A percentile compares a stretch with the other conserved stretches of the same genome.
Evolutionary conservation across 30 jellyfish, hydroid and myxozoan species (phyloP).

Genomic region (Morbakka virulenta): DNA sequence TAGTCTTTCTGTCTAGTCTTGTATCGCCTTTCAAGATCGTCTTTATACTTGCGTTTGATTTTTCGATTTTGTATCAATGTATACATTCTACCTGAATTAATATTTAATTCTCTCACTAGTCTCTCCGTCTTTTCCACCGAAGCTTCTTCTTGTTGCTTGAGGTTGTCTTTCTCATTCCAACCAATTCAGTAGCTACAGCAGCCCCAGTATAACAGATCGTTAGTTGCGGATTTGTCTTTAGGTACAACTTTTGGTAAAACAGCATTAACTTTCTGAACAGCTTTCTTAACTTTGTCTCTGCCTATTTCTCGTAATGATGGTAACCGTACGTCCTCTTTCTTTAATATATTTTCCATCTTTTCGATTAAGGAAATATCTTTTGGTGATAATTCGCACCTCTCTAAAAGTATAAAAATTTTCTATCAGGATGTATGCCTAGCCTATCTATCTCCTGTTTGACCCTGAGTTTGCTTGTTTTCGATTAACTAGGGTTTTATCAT

Average conservation of each 20-base stretch:
- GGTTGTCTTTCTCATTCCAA: constrained; percentile 4
- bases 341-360: too few relatives aligned
- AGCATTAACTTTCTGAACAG: constrained; percentile 15
- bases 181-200: constrained; percentile 14
- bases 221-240: constrained; percentile 12
- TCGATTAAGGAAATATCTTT: too few relatives aligned
- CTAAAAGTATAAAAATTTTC: too few relatives aligned
- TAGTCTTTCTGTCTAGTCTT: neutral
- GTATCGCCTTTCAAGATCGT: constrained; percentile 1
- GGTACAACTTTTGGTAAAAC: constrained; percentile 4
- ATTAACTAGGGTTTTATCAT: too few relatives aligned
- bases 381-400: too few relatives aligned
- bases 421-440: too few relatives aligned
- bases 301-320: constrained; percentile 13
- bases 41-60: constrained; percentile 18
- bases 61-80: constrained; percentile 11
- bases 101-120: constrained; percentile 10
- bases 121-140: constrained; percentile 28
- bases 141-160: constrained; percentile 17
- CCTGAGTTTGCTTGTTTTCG: too few relatives aligned
- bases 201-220: constrained; percentile 16
- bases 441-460: too few relatives aligned
- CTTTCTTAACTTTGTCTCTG: too few relatives aligned
- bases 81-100: neutral
- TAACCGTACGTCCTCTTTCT: constrained; percentile 4